Evolutionary conservation across 2,888 invertebrate species (phyloP).

Genomic region (Agonopterix arenella): DNA sequence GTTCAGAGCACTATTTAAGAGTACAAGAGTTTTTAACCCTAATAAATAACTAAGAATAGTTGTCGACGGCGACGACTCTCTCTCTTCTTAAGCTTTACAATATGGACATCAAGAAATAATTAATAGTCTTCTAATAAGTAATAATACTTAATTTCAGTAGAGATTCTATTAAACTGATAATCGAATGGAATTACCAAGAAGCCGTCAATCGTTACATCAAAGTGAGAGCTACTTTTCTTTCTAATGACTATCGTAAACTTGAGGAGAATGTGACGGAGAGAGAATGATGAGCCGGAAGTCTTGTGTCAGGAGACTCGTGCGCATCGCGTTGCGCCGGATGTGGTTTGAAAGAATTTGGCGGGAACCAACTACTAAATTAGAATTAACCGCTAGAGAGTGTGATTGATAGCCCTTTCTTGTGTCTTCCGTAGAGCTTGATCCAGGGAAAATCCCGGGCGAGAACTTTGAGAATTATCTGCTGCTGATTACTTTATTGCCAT

Average conservation of each 20-base stretch:
- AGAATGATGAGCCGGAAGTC: conserved; percentile 46
- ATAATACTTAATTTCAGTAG: too few relatives aligned
- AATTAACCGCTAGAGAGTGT: conserved; percentile 34
- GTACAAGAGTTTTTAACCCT: too few relatives aligned
- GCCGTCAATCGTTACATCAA: conserved; percentile 35
- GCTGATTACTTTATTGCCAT: conserved; percentile 22
- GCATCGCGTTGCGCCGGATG: conserved; percentile 33
- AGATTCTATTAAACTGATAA: too few relatives aligned
- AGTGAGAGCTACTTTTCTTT: conserved; percentile 22
- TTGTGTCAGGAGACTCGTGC: conserved; percentile 34
- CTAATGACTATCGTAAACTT: conserved; percentile 42
- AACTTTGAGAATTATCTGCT: conserved; percentile 25
- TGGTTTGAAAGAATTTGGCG: conserved; percentile 49
- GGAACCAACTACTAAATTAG: conserved; percentile 47
- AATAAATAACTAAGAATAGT: too few relatives aligned
- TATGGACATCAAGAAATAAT: too few relatives aligned
- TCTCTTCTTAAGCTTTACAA: too few relatives aligned
- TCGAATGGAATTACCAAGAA: background rate
- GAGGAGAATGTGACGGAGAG: conserved; percentile 34
- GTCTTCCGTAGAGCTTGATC: conserved; percentile 7
- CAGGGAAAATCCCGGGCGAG: conserved; percentile 4
- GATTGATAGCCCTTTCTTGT: conserved; percentile 38
- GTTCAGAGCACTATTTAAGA: too few relatives aligned
- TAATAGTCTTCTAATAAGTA: too few relatives aligned
- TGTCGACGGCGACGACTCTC: too few relatives aligned